phyloP scores from a whole-genome alignment of 1,140 invertebrate genomes.

The Drosophila eugracilis region DNA sequence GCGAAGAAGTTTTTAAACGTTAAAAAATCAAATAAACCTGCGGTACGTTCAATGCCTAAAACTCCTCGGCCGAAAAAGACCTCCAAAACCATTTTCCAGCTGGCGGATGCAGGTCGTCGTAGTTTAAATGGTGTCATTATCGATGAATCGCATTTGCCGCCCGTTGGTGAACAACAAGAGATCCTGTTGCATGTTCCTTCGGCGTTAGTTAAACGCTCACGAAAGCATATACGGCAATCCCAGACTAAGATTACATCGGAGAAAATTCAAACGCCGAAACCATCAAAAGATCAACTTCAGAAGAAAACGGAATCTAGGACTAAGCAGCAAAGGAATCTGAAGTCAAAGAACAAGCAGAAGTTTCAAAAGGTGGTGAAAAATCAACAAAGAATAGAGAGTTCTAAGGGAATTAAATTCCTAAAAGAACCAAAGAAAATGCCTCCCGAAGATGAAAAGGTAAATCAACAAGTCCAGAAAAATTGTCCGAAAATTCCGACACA shows the following conservation, averaged over 20 bases:
- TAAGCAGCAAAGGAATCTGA: neutral
- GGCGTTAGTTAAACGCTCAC: neutral
- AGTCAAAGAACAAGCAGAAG: neutral
- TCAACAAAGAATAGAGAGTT: neutral
- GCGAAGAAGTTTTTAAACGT: neutral
- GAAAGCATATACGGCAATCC: neutral
- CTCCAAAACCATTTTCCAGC: slow-evolving; percentile 22
- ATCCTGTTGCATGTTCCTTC: slow-evolving; percentile 5
- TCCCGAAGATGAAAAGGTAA: neutral
- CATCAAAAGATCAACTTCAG: neutral
- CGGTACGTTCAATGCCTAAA: neutral
- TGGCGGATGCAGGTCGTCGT: slow-evolving; percentile 5
- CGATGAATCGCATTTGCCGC: slow-evolving; percentile 30
- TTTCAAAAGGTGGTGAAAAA: neutral
- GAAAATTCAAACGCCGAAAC: neutral
- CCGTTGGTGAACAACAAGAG: neutral
- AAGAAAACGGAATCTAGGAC: neutral
- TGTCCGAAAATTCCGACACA: neutral
- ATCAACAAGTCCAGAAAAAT: no score
- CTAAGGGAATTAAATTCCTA: neutral
- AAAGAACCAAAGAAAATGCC: neutral
- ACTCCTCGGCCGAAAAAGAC: neutral
- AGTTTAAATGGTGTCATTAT: slow-evolving; percentile 47
- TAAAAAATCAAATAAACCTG: no score
- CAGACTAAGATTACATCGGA: neutral